A percentile compares a stretch with the other conserved stretches of the same genome.
Conservation (phyloP, 2,888 invertebrate genomes). For the Epinotia bilunana region DNA sequence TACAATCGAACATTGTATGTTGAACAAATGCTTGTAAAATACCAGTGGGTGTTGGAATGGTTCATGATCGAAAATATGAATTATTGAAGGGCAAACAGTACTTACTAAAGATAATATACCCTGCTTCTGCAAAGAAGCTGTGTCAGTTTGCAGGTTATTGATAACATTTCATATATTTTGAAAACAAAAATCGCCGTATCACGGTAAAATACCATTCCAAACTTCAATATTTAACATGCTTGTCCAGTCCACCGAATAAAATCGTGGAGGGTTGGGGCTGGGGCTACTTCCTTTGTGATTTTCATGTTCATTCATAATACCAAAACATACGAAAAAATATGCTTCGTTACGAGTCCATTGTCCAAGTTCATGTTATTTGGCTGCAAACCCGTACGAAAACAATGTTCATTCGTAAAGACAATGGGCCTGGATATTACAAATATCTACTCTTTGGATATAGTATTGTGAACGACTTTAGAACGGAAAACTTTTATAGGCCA, state of each 20-base stretch:
- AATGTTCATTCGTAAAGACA: background rate
- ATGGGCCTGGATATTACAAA: background rate
- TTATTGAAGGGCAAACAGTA: too few species aligned
- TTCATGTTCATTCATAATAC: background rate
- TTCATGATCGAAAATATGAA: too few species aligned
- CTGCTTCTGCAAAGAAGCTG: background rate
- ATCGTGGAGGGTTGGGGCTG: background rate
- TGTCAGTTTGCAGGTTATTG: too few species aligned
- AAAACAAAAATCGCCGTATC: background rate
- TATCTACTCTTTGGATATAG: background rate
- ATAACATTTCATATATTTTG: background rate
- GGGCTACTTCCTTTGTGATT: background rate
- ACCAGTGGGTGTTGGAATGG: too few species aligned
- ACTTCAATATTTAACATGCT: background rate
- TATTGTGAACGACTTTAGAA: background rate
- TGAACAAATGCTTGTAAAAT: too few species aligned
- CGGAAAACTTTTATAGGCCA: background rate
- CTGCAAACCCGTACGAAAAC: background rate
- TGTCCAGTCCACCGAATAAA: constrained; percentile 3
- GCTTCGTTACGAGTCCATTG: background rate
- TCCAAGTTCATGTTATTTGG: background rate
- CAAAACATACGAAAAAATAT: constrained; percentile 7
- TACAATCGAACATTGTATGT: too few species aligned
- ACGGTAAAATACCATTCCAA: constrained; percentile 2
- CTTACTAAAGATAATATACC: too few species aligned